These are phyloP conservation scores for Podargus strigoides DNA, from an alignment of 2,797 vertebrate genomes.

Conservation along the genomic window DNA sequence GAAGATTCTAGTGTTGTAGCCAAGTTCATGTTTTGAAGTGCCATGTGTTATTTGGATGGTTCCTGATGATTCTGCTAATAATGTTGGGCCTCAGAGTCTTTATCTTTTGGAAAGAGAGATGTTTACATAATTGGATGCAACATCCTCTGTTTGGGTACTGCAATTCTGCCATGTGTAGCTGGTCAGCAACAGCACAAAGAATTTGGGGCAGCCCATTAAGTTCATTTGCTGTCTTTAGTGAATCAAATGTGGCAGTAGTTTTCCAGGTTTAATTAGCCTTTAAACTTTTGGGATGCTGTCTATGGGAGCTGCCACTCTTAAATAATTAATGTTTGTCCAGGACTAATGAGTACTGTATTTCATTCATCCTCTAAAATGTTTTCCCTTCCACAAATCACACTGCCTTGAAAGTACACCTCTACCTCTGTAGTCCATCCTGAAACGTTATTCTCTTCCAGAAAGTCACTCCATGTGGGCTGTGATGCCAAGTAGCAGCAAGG, in stretches of 20 bases:
- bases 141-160: not conserved
- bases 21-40: not conserved
- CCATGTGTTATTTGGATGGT: not conserved
- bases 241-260: not conserved
- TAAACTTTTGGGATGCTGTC: not conserved
- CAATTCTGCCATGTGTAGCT: not conserved
- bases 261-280: conserved; percentile 20
- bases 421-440: not conserved
- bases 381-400: not conserved
- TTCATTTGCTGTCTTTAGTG: not conserved
- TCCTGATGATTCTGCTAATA: not conserved
- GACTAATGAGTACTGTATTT: not conserved
- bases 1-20: not conserved
- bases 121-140: not conserved
- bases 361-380: not conserved
- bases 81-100: not conserved
- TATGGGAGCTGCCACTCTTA: not conserved
- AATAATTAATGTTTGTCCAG: not conserved
- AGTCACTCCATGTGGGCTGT: conserved; percentile 86
- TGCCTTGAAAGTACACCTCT: not conserved
- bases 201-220: not conserved
- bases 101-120: not conserved
- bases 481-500: conserved; percentile 30
- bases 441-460: conserved; percentile 68
- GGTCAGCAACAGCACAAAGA: not conserved